Evolutionary conservation across 2,113 vertebrate species (phyloP), one percentile per base, ranked within the genome.

Genomic region (Centropristis striata): DNA sequence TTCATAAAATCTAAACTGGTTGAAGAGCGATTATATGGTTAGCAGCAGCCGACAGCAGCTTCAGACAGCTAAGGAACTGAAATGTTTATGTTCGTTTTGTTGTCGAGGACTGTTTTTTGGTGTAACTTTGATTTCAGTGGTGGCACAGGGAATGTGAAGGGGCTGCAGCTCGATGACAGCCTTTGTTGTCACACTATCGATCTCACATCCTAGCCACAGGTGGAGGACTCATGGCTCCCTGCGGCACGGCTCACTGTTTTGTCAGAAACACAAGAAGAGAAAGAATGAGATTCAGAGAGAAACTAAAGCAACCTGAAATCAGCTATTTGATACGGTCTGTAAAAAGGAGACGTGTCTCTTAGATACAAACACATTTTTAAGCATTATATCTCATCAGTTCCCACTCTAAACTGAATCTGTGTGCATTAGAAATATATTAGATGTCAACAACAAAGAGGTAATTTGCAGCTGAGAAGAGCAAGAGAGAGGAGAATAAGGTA

Each of bases 191-290:
- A 85, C 64, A 70, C 75, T 41, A 67, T 80, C 53, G 20, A 82
- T 81, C 66, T 93, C 84, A 87, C 81, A 88, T 91, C 71, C 69
- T 88, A 86, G 72, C 69, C 60, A 78, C 71, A 58, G 75, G 64
- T 76, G 77, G 72, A 76, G 59, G 78, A 77, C 49, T 85, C 64
- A 20, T 66, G 63, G 71, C 59, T 83, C 10, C 46, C 59, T 67
- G 64, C 28, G 25, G 20, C 4, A 73, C 3, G 3, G 82, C 46
- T 88, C 83, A 74, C 85, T 85, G 84, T 63, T 85, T 25, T 72
- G 23, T 75, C 28, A 85, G 58, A 84, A 73, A 88, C 28, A 86
- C n/a, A 71, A 76, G 10, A 75, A 42, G 54, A 84, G 60, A 84
- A 47, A 68, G 12, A 61, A 25, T 50, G 47, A 65, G 8, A 53